A percentile compares a stretch with the other conserved stretches of the same genome.
phyloP scores from a whole-genome alignment of 2,113 vertebrate genomes.

The Campylorhamphus procurvoides region DNA sequence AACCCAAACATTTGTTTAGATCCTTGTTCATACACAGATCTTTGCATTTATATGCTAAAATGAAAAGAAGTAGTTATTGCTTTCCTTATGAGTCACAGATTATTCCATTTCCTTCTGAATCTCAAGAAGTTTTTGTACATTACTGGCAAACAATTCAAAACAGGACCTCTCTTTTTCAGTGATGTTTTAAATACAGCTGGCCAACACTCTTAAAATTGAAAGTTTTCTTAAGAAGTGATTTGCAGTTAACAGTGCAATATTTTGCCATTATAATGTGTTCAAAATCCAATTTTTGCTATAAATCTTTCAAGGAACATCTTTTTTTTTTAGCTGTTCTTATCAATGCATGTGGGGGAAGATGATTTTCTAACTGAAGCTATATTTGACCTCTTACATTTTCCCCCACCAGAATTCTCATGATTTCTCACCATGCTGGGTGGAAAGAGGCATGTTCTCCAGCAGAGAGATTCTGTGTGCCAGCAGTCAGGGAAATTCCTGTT shows the following conservation, averaged over 20 bases:
- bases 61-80: not conserved
- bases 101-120: conserved; percentile 8
- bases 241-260: not conserved
- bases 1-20: conserved; percentile 40
- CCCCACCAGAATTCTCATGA: not conserved
- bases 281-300: not conserved
- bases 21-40: conserved; percentile 3
- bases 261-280: not conserved
- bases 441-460: not conserved
- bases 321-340: not conserved
- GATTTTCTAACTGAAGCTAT: conserved; percentile 1
- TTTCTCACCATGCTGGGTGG: not conserved
- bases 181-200: not conserved
- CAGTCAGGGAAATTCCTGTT: not conserved
- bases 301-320: not conserved
- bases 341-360: not conserved
- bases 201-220: not conserved
- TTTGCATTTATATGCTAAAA: conserved; percentile 9
- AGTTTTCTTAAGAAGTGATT: not conserved
- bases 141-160: not conserved
- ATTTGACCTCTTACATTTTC: conserved; percentile 5
- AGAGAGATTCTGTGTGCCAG: not conserved
- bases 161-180: not conserved
- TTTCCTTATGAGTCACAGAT: conserved; percentile 48
- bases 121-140: conserved; percentile 15